These are phyloP conservation scores for Bemisia tabaci DNA, from an alignment of 1,140 invertebrate species.

Conservation along the genomic window DNA sequence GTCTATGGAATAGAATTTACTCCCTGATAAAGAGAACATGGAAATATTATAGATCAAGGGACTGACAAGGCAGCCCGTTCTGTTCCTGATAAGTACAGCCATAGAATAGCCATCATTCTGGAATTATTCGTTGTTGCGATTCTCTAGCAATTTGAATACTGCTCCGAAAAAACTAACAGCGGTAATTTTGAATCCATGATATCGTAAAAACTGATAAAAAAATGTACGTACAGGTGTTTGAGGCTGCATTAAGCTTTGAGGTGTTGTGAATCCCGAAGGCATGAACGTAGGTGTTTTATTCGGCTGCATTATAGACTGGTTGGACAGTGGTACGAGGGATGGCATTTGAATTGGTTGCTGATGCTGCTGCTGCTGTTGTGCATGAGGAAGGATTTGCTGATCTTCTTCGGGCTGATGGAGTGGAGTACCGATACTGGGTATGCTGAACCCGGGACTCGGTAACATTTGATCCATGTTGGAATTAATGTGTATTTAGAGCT, in stretches of 20 bases:
- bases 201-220: too few relatives aligned
- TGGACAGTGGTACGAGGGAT: conserved; percentile 39
- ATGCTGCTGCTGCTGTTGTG: conserved; percentile 54
- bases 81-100: too few relatives aligned
- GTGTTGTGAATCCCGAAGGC: conserved; percentile 48
- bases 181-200: too few relatives aligned
- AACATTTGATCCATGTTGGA: conserved; percentile 77
- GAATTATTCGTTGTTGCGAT: too few relatives aligned
- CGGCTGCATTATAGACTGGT: conserved; percentile 36
- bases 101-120: too few relatives aligned
- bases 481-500: too few relatives aligned
- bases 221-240: conserved; percentile 59
- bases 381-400: conserved; percentile 68
- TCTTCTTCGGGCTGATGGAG: conserved; percentile 84
- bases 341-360: conserved; percentile 38
- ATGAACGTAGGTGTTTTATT: conserved; percentile 57
- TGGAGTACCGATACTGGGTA: conserved; percentile 79
- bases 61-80: too few relatives aligned
- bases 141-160: too few relatives aligned
- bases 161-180: too few relatives aligned
- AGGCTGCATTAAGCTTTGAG: conserved; percentile 64
- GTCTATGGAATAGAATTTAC: too few relatives aligned
- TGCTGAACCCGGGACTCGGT: conserved; percentile 73
- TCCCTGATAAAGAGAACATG: too few relatives aligned
- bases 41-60: too few relatives aligned